Conservation (phyloP, 2,797 vertebrate genomes). For the Carduelis carduelis region DNA sequence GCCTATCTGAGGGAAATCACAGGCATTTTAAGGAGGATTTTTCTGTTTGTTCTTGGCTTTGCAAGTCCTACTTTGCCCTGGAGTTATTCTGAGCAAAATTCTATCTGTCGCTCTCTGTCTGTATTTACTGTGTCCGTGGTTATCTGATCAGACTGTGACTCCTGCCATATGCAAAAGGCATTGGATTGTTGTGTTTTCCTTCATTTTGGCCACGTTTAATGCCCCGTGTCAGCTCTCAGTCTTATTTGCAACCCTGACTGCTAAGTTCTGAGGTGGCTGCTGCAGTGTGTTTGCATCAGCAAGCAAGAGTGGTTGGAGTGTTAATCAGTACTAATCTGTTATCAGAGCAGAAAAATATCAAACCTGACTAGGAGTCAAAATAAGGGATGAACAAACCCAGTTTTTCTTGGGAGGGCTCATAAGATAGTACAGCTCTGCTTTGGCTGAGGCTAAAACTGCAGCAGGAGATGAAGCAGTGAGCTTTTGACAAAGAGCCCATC, state of each 20-base stretch:
- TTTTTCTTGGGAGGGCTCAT: background rate
- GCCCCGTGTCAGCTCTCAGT: background rate
- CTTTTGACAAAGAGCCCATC: background rate
- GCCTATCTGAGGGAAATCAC: background rate
- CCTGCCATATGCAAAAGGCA: background rate
- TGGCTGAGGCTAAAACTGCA: background rate
- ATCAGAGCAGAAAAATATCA: background rate
- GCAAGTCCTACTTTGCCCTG: constrained; percentile 4
- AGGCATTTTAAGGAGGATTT: background rate
- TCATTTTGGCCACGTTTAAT: background rate
- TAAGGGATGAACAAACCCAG: background rate
- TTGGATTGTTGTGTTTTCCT: background rate
- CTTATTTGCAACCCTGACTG: background rate
- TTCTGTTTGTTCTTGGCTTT: constrained; percentile 38
- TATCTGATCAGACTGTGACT: background rate
- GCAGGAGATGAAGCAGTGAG: background rate
- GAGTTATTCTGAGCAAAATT: constrained; percentile 20
- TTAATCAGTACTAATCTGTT: background rate
- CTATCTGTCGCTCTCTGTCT: constrained; percentile 30
- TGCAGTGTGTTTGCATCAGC: background rate
- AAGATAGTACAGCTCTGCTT: background rate
- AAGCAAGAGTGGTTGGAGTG: background rate
- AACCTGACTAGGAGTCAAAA: background rate
- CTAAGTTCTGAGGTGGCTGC: background rate
- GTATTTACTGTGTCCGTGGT: background rate